These are phyloP conservation scores for Hartigia nigra DNA, from an alignment of 2,888 invertebrate genomes.

Conservation along the genomic window DNA sequence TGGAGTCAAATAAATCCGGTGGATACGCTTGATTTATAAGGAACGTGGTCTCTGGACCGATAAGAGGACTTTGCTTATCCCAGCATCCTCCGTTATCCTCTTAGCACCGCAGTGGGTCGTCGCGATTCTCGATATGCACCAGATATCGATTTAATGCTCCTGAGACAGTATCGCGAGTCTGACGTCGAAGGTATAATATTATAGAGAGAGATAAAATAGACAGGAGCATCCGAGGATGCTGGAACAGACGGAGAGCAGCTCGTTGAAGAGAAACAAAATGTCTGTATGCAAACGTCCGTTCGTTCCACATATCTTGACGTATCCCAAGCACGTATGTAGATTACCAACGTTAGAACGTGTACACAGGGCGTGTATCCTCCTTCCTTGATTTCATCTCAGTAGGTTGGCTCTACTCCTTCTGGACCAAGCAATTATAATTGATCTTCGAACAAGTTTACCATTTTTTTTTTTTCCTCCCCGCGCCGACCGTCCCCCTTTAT, in stretches of 20 bases:
- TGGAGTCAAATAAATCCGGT: background rate
- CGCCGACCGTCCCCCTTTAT: background rate
- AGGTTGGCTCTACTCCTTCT: background rate
- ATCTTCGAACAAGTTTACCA: background rate
- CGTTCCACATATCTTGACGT: slow-evolving; percentile 27
- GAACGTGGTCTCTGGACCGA: background rate
- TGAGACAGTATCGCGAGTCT: slow-evolving; percentile 14
- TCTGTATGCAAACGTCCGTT: slow-evolving; percentile 24
- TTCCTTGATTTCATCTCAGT: background rate
- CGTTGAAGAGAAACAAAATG: slow-evolving; percentile 23
- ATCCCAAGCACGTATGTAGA: background rate
- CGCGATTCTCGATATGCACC: slow-evolving; percentile 43
- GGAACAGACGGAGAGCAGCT: slow-evolving; percentile 1
- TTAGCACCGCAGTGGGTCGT: background rate
- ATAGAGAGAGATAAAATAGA: background rate
- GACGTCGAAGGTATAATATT: background rate
- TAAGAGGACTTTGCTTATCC: background rate
- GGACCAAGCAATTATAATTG: background rate
- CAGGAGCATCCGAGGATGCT: background rate
- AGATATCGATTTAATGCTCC: slow-evolving; percentile 49
- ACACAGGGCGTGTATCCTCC: background rate
- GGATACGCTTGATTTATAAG: background rate
- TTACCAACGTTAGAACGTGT: background rate
- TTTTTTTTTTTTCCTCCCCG: background rate
- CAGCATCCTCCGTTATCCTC: background rate